Conservation (phyloP, 2,797 vertebrate genomes). For the Lemur catta region DNA sequence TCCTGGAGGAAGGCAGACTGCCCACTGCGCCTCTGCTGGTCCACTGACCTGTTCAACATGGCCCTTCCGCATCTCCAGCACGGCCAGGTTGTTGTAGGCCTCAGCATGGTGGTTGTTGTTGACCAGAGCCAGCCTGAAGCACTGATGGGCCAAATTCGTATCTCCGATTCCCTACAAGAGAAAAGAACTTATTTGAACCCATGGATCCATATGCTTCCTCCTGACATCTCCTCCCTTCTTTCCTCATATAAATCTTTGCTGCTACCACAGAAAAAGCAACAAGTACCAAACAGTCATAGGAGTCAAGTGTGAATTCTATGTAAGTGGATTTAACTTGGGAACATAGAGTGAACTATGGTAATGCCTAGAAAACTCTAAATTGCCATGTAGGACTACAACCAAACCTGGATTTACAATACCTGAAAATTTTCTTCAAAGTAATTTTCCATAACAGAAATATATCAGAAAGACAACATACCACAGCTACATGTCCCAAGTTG, state of each 20-base stretch:
- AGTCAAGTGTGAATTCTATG: not conserved
- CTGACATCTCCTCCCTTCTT: not conserved
- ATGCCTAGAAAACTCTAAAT: not conserved
- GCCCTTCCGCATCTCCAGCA: slow-evolving; percentile 94
- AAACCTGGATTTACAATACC: not conserved
- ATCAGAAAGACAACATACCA: slow-evolving; percentile 87
- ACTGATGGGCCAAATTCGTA: slow-evolving; percentile 93
- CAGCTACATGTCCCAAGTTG: slow-evolving; percentile 95
- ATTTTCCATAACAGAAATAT: not conserved
- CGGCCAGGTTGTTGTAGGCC: slow-evolving; percentile 97
- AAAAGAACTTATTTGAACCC: not conserved
- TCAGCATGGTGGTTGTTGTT: slow-evolving; percentile 95
- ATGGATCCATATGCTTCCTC: rapidly evolving
- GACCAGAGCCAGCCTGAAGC: slow-evolving; percentile 93
- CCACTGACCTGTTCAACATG: slow-evolving; percentile 92
- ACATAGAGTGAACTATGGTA: not conserved
- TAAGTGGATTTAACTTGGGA: not conserved
- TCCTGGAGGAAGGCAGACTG: not conserved
- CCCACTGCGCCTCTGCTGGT: rapidly evolving
- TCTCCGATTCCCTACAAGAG: slow-evolving; percentile 93
- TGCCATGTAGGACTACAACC: not conserved
- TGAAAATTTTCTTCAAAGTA: not conserved
- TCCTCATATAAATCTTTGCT: not conserved
- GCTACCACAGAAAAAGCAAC: not conserved
- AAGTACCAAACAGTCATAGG: not conserved